Evolutionary conservation across 2,888 invertebrate species (phyloP).

Genomic region (Meiosimyza platycephala): DNA sequence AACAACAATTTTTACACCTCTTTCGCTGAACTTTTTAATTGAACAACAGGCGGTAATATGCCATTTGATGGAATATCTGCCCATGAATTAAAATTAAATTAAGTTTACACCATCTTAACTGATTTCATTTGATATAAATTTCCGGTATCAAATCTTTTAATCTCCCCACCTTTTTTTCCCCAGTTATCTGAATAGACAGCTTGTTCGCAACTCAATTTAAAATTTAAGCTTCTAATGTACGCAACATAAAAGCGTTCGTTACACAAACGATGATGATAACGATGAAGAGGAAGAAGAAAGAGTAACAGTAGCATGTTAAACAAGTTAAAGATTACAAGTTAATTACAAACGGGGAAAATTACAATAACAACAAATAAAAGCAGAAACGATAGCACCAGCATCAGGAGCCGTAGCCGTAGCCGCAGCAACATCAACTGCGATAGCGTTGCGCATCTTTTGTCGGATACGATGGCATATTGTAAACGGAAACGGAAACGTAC

Average conservation of each 20-base stretch:
- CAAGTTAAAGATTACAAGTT: conserved; percentile 30
- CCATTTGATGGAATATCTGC: not conserved
- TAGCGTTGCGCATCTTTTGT: conserved; percentile 12
- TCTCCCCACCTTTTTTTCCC: not conserved
- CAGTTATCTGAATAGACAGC: not conserved
- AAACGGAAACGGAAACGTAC: conserved; percentile 32
- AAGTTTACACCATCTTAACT: conserved; percentile 11
- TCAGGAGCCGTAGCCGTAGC: not conserved
- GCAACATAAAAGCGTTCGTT: not conserved
- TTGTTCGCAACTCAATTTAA: not conserved
- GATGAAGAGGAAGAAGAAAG: not conserved
- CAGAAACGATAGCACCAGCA: not conserved
- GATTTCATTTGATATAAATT: not conserved
- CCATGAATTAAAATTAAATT: conserved; percentile 10
- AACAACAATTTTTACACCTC: too few species aligned
- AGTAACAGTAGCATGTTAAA: not conserved
- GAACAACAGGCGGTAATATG: not conserved
- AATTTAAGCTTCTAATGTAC: not conserved
- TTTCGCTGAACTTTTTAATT: not conserved
- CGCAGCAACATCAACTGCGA: not conserved
- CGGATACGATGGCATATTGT: conserved; percentile 31
- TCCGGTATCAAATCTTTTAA: not conserved
- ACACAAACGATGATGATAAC: conserved; percentile 5
- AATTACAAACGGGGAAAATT: conserved; percentile 14
- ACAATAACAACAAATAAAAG: conserved; percentile 2